These are phyloP conservation scores for Daboia siamensis DNA, from an alignment of 2,113 vertebrate genomes.

Conservation along the genomic window DNA sequence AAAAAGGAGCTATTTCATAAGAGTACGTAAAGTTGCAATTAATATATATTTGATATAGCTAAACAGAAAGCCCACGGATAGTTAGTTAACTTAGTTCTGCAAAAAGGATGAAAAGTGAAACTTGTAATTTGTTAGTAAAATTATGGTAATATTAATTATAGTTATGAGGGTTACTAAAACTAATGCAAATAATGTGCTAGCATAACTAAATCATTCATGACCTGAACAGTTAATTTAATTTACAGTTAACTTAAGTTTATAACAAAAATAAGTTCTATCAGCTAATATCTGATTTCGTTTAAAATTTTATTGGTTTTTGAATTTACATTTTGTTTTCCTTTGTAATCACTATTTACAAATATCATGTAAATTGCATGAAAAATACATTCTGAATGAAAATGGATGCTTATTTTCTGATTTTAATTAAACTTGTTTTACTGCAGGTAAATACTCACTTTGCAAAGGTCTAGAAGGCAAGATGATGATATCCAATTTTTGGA, in stretches of 20 bases:
- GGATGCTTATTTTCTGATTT: background rate
- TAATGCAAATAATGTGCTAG: background rate
- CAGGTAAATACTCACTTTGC: background rate
- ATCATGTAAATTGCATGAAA: background rate
- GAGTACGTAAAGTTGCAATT: background rate
- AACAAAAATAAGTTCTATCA: constrained; percentile 5
- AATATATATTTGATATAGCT: background rate
- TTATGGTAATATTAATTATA: background rate
- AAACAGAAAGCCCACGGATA: background rate
- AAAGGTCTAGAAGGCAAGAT: background rate
- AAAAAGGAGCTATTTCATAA: too few relatives aligned
- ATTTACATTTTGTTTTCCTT: background rate
- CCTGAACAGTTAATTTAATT: background rate
- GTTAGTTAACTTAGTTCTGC: constrained; percentile 11
- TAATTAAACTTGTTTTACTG: background rate
- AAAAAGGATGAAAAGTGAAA: background rate
- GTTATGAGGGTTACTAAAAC: background rate
- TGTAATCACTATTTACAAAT: background rate
- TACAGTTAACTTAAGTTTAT: background rate
- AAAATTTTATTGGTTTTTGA: background rate
- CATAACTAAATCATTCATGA: background rate
- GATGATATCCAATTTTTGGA: background rate
- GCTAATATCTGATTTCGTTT: constrained; percentile 13
- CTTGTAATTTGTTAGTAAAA: background rate
- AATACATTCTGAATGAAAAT: background rate